Percentiles rank a stretch among this genome's conserved stretches.
phyloP scores from a whole-genome alignment of 2,113 vertebrate species.

The Takifugu bimaculatus region DNA sequence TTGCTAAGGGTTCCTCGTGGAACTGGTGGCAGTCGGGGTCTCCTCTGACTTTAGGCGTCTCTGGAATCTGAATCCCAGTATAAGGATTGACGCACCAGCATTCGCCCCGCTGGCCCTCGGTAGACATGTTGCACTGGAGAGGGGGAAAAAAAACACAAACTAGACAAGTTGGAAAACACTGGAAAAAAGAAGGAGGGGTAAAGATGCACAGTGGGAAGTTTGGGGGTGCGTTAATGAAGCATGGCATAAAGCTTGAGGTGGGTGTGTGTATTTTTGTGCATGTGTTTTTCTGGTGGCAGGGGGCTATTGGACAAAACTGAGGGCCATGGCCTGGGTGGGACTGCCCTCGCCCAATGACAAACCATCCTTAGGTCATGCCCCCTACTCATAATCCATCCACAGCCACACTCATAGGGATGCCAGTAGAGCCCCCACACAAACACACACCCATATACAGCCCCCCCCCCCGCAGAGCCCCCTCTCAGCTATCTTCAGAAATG shows the following conservation, averaged over 20 bases:
- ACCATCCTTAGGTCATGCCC: constrained; percentile 61
- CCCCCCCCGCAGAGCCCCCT: constrained; percentile 44
- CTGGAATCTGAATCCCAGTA: constrained; percentile 84
- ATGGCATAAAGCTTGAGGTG: constrained; percentile 40
- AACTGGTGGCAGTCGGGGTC: constrained; percentile 92
- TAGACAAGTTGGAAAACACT: constrained; percentile 44
- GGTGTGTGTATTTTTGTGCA: constrained; percentile 16
- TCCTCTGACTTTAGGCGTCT: constrained; percentile 83
- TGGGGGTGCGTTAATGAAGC: constrained; percentile 59
- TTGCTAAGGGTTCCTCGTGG: constrained; percentile 66
- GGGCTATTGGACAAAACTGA: constrained; percentile 50
- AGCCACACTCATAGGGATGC: constrained; percentile 39
- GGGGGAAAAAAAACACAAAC: constrained; percentile 59
- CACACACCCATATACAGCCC: no score
- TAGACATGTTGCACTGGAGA: constrained; percentile 93
- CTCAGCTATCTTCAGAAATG: constrained; percentile 54
- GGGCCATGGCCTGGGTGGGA: constrained; percentile 56
- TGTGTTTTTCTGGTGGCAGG: constrained; percentile 2
- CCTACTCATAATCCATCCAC: constrained; percentile 28
- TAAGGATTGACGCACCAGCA: constrained; percentile 95
- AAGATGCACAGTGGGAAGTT: constrained; percentile 52
- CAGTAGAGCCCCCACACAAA: constrained; percentile 30
- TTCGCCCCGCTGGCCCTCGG: constrained; percentile 92
- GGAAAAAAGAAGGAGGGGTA: constrained; percentile 25
- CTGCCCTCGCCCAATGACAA: constrained; percentile 58